Percentiles rank a stretch among this genome's conserved stretches.
Evolutionary conservation across 2,797 vertebrate species (phyloP).

Genomic region (Parauchenoglanis punctatus): DNA sequence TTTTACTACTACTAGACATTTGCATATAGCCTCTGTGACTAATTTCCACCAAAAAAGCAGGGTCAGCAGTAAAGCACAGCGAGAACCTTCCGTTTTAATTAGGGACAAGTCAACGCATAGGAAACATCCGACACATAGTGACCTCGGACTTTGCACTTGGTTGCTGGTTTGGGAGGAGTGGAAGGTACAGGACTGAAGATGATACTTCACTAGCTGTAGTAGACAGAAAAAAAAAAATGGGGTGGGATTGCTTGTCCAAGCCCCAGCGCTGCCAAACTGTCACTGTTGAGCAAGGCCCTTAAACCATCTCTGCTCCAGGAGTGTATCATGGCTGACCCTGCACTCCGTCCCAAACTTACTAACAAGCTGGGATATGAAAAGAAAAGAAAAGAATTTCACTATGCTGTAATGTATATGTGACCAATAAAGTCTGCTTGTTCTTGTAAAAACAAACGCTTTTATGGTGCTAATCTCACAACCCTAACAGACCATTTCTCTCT

Average conservation of each 20-base stretch:
- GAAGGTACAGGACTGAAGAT: background rate
- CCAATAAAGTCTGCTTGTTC: background rate
- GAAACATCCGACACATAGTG: conserved; percentile 11
- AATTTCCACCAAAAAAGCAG: background rate
- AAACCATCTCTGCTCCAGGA: background rate
- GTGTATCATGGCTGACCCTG: no score
- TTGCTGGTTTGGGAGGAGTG: background rate
- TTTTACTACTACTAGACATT: background rate
- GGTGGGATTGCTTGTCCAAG: background rate
- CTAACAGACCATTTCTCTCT: background rate
- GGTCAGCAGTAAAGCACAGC: background rate
- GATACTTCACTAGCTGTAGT: background rate
- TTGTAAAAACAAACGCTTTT: background rate
- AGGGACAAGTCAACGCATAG: background rate
- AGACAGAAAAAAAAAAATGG: background rate
- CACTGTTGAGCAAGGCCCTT: background rate
- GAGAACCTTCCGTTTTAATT: background rate
- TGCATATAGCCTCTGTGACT: background rate
- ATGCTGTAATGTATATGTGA: background rate
- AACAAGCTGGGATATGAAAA: background rate
- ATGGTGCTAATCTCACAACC: background rate
- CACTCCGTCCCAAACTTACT: no score
- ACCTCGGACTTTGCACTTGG: background rate
- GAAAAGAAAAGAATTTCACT: background rate
- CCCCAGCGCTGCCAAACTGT: background rate